phyloP scores from a whole-genome alignment of 1,140 invertebrate genomes.

The Galendromus occidentalis region DNA sequence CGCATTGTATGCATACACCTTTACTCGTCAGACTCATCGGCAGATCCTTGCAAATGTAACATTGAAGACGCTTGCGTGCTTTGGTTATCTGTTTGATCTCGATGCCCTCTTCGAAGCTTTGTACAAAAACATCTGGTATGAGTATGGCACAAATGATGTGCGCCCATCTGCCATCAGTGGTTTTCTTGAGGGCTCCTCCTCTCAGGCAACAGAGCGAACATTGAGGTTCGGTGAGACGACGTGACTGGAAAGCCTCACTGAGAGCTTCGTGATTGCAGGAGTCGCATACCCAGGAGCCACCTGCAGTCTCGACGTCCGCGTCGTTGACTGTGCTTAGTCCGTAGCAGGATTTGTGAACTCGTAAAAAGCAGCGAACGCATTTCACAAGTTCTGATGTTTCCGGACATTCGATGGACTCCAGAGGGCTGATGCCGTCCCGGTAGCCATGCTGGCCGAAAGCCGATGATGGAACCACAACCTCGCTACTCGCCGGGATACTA shows the following conservation, averaged over 20 bases:
- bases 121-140: constrained; percentile 27
- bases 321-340: constrained; percentile 11
- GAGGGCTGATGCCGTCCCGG: not conserved
- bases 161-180: constrained; percentile 36
- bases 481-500: not conserved
- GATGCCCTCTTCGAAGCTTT: constrained; percentile 24
- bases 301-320: constrained; percentile 1
- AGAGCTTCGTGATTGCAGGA: not conserved
- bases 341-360: constrained; percentile 11
- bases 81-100: constrained; percentile 24
- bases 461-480: not conserved
- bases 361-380: not conserved
- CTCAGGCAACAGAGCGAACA: constrained; percentile 36
- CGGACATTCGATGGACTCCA: not conserved
- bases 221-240: constrained; percentile 19
- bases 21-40: constrained; percentile 4
- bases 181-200: constrained; percentile 41
- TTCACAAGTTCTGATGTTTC: not conserved
- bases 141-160: constrained; percentile 36
- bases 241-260: constrained; percentile 15
- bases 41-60: constrained; percentile 6
- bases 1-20: constrained; percentile 14
- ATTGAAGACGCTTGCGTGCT: constrained; percentile 15
- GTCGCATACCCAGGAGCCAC: not conserved
- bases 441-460: not conserved